Evolutionary conservation across 1,140 invertebrate species (phyloP), one percentile per base, ranked within the genome.

Genomic region (Venustaconcha ellipsiformis): DNA sequence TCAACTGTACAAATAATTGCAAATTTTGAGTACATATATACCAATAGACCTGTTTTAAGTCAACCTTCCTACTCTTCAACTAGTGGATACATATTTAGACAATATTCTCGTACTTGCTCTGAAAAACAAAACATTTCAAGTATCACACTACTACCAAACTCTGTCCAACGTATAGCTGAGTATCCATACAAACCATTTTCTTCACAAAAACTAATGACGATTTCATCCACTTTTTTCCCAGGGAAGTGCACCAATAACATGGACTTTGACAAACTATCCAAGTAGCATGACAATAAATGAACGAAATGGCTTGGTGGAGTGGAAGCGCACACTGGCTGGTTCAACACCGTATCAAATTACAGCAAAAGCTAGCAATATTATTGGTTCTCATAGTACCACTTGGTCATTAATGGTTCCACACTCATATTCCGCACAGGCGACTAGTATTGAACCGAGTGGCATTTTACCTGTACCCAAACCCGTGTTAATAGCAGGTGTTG

Each of bases 241-340:
- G 81, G 81, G 81, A 23, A 76, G 71, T 66, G 23, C 59, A 48
- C 79, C 79, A 37, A 59, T 82, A 13, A 20, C 48, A 57, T 82
- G 81, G 81, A 48, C 26, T 56, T 56, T 82, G 5, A n/a, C 57
- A 37, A 55, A 26, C n/a, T 57, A 15, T 37, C 76, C 76, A 67
- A 20, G 14, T 55, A 79, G 79, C 6, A 78, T 80, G 76, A 67
- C 57, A 26, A n/a, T 82, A 30, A 67, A 76, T 69, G 59, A 63
- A 56, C 48, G 26, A 12, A 64, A 73, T 30, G 79, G 71, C 5
- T 20, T 55, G 14, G 23, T 82, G 20, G 63, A 15, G 12, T 82
- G 81, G 81, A 67, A 66, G 18, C 63, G 66, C 48, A 30, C 76
- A 1, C 13, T 62, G 55, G 79, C 79, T n/a, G 64, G 57, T 58